phyloP scores from a whole-genome alignment of 2,888 invertebrate species.

The Drosophila nr. fundita region DNA sequence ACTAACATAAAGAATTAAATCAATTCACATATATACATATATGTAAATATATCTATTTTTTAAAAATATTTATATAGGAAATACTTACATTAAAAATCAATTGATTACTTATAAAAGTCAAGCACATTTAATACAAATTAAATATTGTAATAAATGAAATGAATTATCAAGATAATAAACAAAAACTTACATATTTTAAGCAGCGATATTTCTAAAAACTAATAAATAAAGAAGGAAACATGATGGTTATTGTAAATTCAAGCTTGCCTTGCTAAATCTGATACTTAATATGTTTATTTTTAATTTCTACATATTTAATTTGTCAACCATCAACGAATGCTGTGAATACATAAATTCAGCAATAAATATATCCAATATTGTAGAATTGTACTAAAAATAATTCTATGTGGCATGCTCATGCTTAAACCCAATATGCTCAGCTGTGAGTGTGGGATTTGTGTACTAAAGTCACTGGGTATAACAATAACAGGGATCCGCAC shows the following conservation, averaged over 20 bases:
- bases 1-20: too few species aligned
- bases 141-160: background rate
- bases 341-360: background rate
- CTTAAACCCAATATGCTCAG: conserved; percentile 1
- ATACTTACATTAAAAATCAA: too few species aligned
- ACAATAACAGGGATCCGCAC: conserved; percentile 55
- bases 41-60: background rate
- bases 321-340: background rate
- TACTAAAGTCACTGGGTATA: conserved; percentile 33
- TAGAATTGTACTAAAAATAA: background rate
- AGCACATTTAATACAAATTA: background rate
- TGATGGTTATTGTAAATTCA: background rate
- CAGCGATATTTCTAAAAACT: background rate
- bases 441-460: background rate
- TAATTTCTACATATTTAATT: background rate
- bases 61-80: background rate
- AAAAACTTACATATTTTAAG: background rate
- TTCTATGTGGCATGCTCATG: background rate
- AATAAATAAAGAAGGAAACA: background rate
- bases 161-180: background rate
- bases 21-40: too few species aligned
- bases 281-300: background rate
- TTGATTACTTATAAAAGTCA: background rate
- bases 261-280: background rate
- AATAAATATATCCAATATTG: background rate